Conservation (phyloP, 2,888 invertebrate species). For the Ophonus ardosiacus region DNA sequence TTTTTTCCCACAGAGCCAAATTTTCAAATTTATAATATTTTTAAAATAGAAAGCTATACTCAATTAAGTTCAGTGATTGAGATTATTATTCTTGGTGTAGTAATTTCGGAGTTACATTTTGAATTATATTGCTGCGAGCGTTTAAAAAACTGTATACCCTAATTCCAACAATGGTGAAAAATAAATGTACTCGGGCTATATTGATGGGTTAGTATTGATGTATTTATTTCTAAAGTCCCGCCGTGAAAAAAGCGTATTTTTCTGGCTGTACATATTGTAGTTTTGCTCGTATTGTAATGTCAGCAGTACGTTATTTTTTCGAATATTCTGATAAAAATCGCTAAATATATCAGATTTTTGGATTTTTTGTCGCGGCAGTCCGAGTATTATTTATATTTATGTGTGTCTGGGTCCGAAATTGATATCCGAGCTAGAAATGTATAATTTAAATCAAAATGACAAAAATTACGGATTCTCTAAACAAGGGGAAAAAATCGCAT, state of each 20-base stretch:
- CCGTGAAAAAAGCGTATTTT: constrained; percentile 3
- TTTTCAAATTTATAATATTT: too few relatives aligned
- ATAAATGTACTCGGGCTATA: not conserved
- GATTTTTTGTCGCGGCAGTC: constrained; percentile 26
- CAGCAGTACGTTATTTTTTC: constrained; percentile 44
- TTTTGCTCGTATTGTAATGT: constrained; percentile 27
- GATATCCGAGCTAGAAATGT: constrained; percentile 48
- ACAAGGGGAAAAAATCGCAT: constrained; percentile 52
- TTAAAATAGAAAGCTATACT: too few relatives aligned
- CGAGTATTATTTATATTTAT: constrained; percentile 46
- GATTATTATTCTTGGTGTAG: too few relatives aligned
- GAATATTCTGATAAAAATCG: constrained; percentile 44
- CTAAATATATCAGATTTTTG: constrained; percentile 46
- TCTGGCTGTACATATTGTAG: constrained; percentile 25
- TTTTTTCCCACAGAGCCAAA: too few relatives aligned
- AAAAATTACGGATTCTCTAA: constrained; percentile 44
- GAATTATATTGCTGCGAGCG: too few relatives aligned
- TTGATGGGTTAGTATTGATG: not conserved
- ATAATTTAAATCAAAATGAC: constrained; percentile 50
- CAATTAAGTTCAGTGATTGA: too few relatives aligned
- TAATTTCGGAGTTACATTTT: too few relatives aligned
- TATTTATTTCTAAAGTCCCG: not conserved
- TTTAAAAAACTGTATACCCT: too few relatives aligned
- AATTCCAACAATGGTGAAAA: too few relatives aligned
- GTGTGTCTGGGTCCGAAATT: constrained; percentile 44